Evolutionary conservation across 2,113 vertebrate species (phyloP).

Genomic region (Lanius collurio): DNA sequence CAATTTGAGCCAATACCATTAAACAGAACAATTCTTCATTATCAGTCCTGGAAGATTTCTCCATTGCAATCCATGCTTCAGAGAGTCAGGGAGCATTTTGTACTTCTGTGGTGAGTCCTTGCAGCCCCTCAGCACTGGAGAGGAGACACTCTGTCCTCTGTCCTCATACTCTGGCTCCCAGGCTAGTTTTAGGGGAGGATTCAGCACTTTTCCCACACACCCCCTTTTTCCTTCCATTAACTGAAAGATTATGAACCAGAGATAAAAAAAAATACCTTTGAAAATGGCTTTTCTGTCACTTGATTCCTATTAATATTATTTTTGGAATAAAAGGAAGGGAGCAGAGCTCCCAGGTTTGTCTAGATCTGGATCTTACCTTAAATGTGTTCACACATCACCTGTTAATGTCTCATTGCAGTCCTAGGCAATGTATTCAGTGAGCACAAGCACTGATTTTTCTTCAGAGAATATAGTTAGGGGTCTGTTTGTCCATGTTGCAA

Average conservation of each 20-base stretch:
- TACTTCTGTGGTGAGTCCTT: neutral
- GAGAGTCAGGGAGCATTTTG: neutral
- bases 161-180: neutral
- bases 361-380: neutral
- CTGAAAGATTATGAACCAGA: neutral
- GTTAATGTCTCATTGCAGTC: neutral
- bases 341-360: neutral
- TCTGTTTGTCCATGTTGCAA: neutral
- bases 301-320: neutral
- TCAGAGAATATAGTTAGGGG: neutral
- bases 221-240: neutral
- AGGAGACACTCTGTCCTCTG: neutral
- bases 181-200: neutral
- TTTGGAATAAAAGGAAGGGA: neutral
- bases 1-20: constrained; percentile 29
- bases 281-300: neutral
- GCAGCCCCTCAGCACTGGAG: neutral
- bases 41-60: constrained; percentile 54
- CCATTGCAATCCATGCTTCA: neutral
- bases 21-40: constrained; percentile 65
- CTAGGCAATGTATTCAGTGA: neutral
- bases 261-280: neutral
- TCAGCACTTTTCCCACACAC: neutral
- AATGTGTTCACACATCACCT: neutral
- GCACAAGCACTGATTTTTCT: neutral